Base-by-base conservation (phyloP, 2,113 vertebrate species). In the Pseudonaja textilis region DNA sequence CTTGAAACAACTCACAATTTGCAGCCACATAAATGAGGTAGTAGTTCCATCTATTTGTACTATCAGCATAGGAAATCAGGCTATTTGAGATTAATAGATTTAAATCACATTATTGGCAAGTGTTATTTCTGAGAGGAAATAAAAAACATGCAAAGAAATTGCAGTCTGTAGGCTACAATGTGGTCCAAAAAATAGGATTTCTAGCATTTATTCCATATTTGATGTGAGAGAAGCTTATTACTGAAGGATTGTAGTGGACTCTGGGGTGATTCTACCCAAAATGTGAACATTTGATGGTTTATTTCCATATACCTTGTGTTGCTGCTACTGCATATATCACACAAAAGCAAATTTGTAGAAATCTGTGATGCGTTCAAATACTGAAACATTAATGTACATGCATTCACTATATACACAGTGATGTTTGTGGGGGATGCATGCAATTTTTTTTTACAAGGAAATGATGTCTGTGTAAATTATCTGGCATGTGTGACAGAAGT, bases 71-170 rank as follows among this genome's bases (percentile, higher is more conserved):
- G 92, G 91, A 92, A 85, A 45, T 47, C 81, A 57, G 29, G 91
- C 50, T 91, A 39, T 86, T 74, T 57, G 74, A 85, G 91, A 93
- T 89, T 55, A 91, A 85, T 91, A 57, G 55, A 26, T 92, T 87
- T 69, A 74, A 69, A 87, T 92, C 91, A 87, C 88, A 92, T 90
- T 55, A 87, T 93, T 90, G 88, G 57, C 91, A 93, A 86, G 8
- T 56, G 26, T 50, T n/a, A 34, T 91, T 92, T 94, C 26, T 87
- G 20, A 55, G 16, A 14, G n/a, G 12, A 86, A 64, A 92, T 23
- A 56, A 85, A 20, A 85, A 29, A n/a, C 56, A 89, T 20, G 12
- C 47, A 47, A 18, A 85, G 54, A 50, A 42, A 61, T 3, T 69
- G 14, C 52, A 89, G 50, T 22, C 55, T 39, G n/a, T 54, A 61